These are phyloP conservation scores for Lutraria rhynchaena DNA, from an alignment of 1,140 invertebrate species.

Conservation along the genomic window DNA sequence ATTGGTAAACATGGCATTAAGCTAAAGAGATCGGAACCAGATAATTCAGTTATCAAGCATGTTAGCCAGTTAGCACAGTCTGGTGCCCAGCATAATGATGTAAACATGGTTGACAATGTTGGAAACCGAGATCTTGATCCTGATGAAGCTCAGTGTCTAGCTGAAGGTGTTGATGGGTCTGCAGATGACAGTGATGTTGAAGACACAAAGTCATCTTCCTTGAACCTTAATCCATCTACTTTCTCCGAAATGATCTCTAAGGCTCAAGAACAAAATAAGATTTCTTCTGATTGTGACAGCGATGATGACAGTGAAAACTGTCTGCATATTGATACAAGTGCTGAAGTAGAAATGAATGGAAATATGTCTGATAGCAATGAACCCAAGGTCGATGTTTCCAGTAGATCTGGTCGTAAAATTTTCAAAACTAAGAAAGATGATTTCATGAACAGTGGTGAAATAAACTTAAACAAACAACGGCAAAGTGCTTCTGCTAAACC, in stretches of 20 bases:
- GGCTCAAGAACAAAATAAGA: conserved; percentile 61
- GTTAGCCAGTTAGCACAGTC: not conserved
- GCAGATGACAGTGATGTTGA: conserved; percentile 57
- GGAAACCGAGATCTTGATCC: conserved; percentile 27
- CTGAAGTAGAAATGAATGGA: conserved; percentile 23
- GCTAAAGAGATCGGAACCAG: conserved; percentile 53
- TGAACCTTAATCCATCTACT: conserved; percentile 73
- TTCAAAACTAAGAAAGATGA: conserved; percentile 69
- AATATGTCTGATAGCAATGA: conserved; percentile 28
- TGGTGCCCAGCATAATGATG: too few relatives aligned
- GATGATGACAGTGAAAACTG: conserved; percentile 29
- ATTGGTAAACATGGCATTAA: conserved; percentile 81
- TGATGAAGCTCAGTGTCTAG: conserved; percentile 41
- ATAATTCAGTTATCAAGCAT: conserved; percentile 25
- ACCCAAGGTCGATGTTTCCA: conserved; percentile 44
- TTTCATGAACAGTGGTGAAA: conserved; percentile 70
- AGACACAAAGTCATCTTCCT: conserved; percentile 68
- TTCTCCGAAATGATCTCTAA: conserved; percentile 75
- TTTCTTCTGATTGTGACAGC: conserved; percentile 4
- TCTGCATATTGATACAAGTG: conserved; percentile 18
- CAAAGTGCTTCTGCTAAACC: conserved; percentile 34
- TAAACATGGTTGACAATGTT: not conserved
- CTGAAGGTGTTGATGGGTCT: conserved; percentile 38
- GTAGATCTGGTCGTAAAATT: conserved; percentile 72
- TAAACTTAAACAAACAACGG: conserved; percentile 57